These are phyloP conservation scores for Rhynchonycteris naso DNA, from an alignment of 2,797 vertebrate species.

Conservation along the genomic window DNA sequence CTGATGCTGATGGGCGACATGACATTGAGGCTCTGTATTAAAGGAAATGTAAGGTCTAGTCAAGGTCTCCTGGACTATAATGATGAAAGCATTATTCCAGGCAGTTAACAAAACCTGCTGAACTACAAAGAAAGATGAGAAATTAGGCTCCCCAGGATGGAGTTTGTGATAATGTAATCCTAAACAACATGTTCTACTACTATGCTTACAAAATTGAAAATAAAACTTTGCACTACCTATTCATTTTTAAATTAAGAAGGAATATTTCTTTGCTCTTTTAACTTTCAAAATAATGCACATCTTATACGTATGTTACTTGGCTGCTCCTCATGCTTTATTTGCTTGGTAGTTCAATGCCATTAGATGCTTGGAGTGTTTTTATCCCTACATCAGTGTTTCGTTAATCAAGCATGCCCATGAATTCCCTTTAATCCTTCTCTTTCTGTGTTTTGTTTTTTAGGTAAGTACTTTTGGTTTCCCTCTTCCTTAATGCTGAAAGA, in stretches of 20 bases:
- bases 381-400: background rate
- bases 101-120: background rate
- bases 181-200: background rate
- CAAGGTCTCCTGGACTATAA: background rate
- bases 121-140: background rate
- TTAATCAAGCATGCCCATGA: background rate
- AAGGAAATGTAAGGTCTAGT: background rate
- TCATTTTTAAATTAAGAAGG: background rate
- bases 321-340: background rate
- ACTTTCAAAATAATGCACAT: background rate
- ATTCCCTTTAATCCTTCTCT: constrained; percentile 58
- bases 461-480: constrained; percentile 84
- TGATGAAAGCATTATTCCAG: background rate
- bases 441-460: constrained; percentile 81
- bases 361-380: background rate
- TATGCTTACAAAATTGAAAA: constrained; percentile 32
- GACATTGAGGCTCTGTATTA: background rate
- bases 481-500: constrained; percentile 77
- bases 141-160: background rate
- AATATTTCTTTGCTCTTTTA: background rate
- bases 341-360: rapidly evolving
- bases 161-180: background rate
- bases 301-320: background rate
- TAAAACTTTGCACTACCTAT: background rate
- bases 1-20: background rate